phyloP scores from a whole-genome alignment of 1,140 invertebrate genomes.

The Meloidogyne exigua region DNA sequence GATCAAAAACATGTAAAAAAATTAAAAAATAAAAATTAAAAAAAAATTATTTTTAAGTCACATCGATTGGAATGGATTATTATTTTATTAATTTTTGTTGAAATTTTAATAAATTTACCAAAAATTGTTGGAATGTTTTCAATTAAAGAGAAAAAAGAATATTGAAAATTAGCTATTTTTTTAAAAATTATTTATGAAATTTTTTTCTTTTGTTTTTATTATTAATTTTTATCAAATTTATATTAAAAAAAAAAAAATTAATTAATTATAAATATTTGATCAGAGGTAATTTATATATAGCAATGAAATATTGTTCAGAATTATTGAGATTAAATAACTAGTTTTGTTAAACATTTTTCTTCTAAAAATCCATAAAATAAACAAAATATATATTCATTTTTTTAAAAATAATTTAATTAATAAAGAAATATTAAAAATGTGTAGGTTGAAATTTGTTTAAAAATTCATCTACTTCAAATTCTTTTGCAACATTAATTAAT shows the following conservation, averaged over 20 bases:
- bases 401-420: no score
- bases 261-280: no score
- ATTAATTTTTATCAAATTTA: no score
- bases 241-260: no score
- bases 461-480: slow-evolving; percentile 36
- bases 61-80: neutral
- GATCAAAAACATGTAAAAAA: slow-evolving; percentile 15
- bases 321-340: no score
- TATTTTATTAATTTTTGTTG: neutral
- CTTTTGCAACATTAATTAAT: slow-evolving; percentile 26
- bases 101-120: slow-evolving; percentile 9
- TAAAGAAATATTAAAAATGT: slow-evolving; percentile 24
- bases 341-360: no score
- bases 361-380: no score
- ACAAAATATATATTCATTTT: no score
- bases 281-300: no score
- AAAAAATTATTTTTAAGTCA: neutral
- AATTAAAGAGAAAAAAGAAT: neutral
- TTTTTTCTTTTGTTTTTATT: neutral
- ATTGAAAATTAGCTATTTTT: neutral
- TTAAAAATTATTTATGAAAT: neutral
- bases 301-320: no score
- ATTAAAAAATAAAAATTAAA: neutral
- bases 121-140: neutral
- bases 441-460: slow-evolving; percentile 31